phyloP scores from a whole-genome alignment of 2,888 invertebrate species.

The Drosophila infuscata region DNA sequence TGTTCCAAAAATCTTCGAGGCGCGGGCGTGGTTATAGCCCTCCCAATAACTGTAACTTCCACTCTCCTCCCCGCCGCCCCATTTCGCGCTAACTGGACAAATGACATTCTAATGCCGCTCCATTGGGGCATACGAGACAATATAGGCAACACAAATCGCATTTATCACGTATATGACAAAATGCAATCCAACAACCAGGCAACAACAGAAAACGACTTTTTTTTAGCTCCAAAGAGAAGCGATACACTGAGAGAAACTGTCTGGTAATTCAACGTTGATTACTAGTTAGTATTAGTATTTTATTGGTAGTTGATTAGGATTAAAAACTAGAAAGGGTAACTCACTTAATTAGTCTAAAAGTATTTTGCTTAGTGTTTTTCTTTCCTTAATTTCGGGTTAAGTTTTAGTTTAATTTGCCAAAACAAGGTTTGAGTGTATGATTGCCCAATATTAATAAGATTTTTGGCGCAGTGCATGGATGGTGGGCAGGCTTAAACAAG shows the following conservation, averaged over 20 bases:
- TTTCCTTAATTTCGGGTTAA: too few relatives aligned
- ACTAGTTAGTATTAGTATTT: neutral
- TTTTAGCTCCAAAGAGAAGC: neutral
- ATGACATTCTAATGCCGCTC: conserved; percentile 71
- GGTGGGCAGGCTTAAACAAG: conserved; percentile 37
- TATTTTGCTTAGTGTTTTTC: too few relatives aligned
- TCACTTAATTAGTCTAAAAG: too few relatives aligned
- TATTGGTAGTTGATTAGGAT: neutral
- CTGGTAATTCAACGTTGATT: neutral
- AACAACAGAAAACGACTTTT: conserved; percentile 13
- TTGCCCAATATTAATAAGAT: neutral
- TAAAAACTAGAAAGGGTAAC: neutral
- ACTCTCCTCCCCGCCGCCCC: too few relatives aligned
- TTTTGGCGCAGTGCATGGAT: neutral
- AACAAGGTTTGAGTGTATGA: neutral
- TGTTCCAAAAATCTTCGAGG: conserved; percentile 23
- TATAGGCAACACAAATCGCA: conserved; percentile 60
- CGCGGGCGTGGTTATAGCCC: conserved; percentile 37
- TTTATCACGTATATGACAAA: conserved; percentile 75
- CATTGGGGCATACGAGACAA: conserved; percentile 36
- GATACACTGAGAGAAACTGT: neutral
- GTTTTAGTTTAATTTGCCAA: too few relatives aligned
- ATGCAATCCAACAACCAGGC: conserved; percentile 51
- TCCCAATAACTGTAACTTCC: conserved; percentile 9
- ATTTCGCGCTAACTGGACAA: conserved; percentile 38